These are phyloP conservation scores for Limnodromus scolopaceus DNA, from an alignment of 2,797 vertebrate genomes.

Conservation along the genomic window DNA sequence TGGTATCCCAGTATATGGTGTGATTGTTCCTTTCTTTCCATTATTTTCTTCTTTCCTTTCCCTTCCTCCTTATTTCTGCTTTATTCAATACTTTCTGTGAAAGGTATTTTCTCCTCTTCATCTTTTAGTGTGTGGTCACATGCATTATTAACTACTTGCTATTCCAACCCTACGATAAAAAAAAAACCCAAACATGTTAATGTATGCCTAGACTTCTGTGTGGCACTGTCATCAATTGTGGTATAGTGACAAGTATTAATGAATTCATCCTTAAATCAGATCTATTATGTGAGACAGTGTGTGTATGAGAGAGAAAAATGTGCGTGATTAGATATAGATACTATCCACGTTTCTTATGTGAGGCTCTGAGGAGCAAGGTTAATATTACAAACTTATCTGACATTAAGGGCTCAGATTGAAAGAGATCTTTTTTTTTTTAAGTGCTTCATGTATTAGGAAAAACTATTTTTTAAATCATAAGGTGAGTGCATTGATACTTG, in stretches of 20 bases:
- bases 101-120: neutral
- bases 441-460: neutral
- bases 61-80: neutral
- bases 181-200: neutral
- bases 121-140: neutral
- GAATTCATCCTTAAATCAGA: neutral
- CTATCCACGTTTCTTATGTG: accelerated
- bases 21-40: neutral
- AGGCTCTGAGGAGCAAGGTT: neutral
- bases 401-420: neutral
- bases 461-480: neutral
- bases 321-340: neutral
- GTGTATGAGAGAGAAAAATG: neutral
- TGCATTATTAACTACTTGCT: conserved; percentile 35
- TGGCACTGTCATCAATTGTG: neutral
- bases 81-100: neutral
- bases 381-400: neutral
- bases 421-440: neutral
- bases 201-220: neutral
- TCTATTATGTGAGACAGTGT: neutral
- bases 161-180: neutral
- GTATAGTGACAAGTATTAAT: conserved; percentile 5
- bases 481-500: neutral
- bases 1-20: neutral
- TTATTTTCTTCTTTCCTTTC: neutral